Base-by-base conservation (phyloP, 2,797 vertebrate species). In the Girardinus metallicus region DNA sequence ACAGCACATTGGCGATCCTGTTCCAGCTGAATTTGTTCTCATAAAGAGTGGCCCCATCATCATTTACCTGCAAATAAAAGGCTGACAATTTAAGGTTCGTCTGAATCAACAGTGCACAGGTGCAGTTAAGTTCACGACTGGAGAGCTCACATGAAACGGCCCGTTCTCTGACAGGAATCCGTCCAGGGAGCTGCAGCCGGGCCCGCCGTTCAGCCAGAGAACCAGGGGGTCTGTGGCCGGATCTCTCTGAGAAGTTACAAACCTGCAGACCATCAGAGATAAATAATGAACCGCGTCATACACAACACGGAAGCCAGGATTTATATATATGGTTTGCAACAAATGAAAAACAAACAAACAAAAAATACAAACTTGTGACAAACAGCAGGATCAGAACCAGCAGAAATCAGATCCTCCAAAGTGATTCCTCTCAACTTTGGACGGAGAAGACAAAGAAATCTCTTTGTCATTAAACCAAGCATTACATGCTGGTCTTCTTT, bases 121-220 rank as follows among this genome's bases (percentile, higher is more conserved):
- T 55, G 1, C 9, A 77, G 16, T 21, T 5, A 5, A 13, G 36
- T 18, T 76, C 12, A 64, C 1, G 53, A n/a, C 1, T 12, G n/a
- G 31, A 41, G 36, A 1, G 23, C 95, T 90, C 71, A 96, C 96
- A 51, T 96, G 95, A 84, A 96, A 95, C 0, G 96, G 96, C 73
- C 95, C 95, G 7, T 96, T 96, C 79, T 96, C 96, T 9, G 96
- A 96, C 39, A 96, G 88, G 81, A 96, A 95, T 23, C 96, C 96
- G 49, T 96, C 96, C 80, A 96, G 79, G 0, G 96, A 96, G 89
- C 96, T 96, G 91, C 96, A 96, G 72, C 96, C 96, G 0, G 96
- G 96, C 8, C 96, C 96, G n/a, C 96, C 96, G 2, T 96, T 96
- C 79, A 96, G 80, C 96, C 96, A 96, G 1, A 96, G 92, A 31